Conservation (phyloP, 2,888 invertebrate species). For the Vannuccia rotundouncinata region DNA sequence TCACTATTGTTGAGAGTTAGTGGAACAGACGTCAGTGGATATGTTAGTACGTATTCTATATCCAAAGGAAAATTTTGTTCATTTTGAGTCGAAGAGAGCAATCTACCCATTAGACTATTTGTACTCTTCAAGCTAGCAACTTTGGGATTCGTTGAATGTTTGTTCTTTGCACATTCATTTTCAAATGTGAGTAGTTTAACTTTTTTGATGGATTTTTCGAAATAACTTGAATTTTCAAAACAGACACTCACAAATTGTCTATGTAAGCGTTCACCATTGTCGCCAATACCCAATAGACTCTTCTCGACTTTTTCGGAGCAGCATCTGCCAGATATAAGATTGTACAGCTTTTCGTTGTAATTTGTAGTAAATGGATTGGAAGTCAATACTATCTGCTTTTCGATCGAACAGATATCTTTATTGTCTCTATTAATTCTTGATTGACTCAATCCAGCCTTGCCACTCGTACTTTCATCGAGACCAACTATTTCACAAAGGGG, state of each 20-base stretch:
- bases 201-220: background rate
- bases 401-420: background rate
- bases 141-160: background rate
- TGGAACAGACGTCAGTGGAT: background rate
- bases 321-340: background rate
- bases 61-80: background rate
- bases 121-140: background rate
- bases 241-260: background rate
- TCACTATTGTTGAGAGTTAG: background rate
- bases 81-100: background rate
- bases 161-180: background rate
- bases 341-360: background rate
- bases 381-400: background rate
- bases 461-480: conserved; percentile 4
- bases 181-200: background rate
- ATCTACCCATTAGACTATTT: background rate
- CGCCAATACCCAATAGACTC: background rate
- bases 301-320: background rate
- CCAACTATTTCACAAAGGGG: background rate
- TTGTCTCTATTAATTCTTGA: background rate
- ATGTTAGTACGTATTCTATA: background rate
- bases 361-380: background rate
- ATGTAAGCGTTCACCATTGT: background rate
- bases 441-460: conserved; percentile 21
- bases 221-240: background rate